Evolutionary conservation across 2,113 vertebrate species (phyloP).

Genomic region (Puma concolor): DNA sequence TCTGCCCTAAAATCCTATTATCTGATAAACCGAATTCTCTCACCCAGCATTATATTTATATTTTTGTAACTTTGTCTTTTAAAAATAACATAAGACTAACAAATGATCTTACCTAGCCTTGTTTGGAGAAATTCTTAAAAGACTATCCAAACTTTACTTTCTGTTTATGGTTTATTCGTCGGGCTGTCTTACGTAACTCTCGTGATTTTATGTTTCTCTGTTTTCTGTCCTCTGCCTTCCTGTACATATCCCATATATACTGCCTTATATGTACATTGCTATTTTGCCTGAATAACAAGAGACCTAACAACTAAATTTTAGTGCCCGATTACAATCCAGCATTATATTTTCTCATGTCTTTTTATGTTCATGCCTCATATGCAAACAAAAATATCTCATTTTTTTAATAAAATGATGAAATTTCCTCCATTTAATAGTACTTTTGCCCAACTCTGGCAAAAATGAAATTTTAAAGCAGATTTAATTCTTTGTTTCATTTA

Average conservation of each 20-base stretch:
- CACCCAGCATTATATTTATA: neutral
- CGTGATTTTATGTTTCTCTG: neutral
- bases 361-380: neutral
- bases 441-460: neutral
- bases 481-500: neutral
- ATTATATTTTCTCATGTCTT: neutral
- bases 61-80: constrained; percentile 32
- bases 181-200: neutral
- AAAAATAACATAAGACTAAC: neutral
- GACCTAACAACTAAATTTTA: neutral
- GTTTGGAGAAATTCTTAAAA: neutral
- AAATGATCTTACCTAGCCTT: neutral
- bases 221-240: neutral
- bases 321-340: neutral
- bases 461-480: neutral
- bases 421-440: neutral
- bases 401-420: neutral
- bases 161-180: neutral
- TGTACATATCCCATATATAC: too few relatives aligned
- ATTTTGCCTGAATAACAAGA: neutral
- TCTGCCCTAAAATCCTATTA: neutral
- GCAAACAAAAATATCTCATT: neutral
- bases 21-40: neutral
- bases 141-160: neutral
- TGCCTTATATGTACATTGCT: neutral